Percentiles rank a stretch among this genome's conserved stretches.
Conservation (phyloP, 2,797 vertebrate species). For the Valencia hispanica region DNA sequence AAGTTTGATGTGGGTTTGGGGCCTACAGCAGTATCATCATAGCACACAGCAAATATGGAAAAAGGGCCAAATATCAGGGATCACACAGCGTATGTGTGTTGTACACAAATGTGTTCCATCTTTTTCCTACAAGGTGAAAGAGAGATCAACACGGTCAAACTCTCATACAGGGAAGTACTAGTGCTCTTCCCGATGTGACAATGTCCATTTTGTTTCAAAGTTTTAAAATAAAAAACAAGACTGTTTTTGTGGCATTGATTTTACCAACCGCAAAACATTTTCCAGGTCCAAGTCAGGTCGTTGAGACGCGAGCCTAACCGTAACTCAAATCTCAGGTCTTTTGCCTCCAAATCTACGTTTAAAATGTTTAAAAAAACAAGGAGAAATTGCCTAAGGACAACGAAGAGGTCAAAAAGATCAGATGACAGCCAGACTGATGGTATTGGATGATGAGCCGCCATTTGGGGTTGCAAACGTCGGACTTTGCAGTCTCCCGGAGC, state of each 20-base stretch:
- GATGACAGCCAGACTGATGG: no score
- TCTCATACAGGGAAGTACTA: background rate
- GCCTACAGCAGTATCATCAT: conserved; percentile 46
- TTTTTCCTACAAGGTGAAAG: conserved; percentile 24
- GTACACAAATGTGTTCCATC: background rate
- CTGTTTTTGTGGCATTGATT: background rate
- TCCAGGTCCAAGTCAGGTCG: background rate
- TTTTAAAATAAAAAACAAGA: no score
- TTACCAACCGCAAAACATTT: background rate
- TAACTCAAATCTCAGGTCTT: background rate
- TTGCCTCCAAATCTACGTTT: background rate
- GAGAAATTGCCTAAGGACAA: no score
- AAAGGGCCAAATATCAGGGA: conserved; percentile 42
- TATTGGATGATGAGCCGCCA: no score
- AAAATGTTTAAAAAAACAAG: no score
- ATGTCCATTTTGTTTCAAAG: background rate
- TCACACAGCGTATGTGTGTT: background rate
- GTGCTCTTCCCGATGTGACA: background rate
- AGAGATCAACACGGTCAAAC: conserved; percentile 16
- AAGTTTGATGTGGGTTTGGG: conserved; percentile 67
- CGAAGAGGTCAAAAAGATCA: no score
- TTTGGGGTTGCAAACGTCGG: no score
- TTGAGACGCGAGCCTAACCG: background rate
- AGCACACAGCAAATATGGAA: conserved; percentile 35
- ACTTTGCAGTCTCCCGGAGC: no score